Percentiles rank a stretch among this genome's conserved stretches.
Evolutionary conservation across 2,113 vertebrate species (phyloP).

Genomic region (Trichomycterus rosablanca): DNA sequence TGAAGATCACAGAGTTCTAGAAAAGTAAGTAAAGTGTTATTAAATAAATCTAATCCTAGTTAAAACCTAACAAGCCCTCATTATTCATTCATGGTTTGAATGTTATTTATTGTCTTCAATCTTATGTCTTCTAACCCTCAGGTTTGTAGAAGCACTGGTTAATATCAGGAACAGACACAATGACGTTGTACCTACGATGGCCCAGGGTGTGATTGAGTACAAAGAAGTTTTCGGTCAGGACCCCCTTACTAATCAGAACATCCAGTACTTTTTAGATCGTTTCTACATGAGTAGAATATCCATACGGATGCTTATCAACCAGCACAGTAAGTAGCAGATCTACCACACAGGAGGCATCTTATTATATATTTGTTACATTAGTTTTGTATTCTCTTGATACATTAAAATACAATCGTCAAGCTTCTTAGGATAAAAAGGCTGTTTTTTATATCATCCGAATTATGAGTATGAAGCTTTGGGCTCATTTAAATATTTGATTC

Average conservation of each 20-base stretch:
- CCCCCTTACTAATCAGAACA: slow-evolving; percentile 85
- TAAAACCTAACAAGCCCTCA: no score
- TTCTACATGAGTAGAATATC: slow-evolving; percentile 97
- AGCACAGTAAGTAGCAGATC: slow-evolving; percentile 78
- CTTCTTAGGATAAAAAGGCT: no score
- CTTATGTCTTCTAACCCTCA: slow-evolving; percentile 47
- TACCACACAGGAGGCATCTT: neutral
- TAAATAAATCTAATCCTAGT: neutral
- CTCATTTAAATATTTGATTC: no score
- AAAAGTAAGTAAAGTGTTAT: slow-evolving; percentile 73
- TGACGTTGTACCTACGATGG: slow-evolving; percentile 93
- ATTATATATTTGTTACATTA: neutral
- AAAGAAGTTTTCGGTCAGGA: slow-evolving; percentile 84
- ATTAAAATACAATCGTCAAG: no score
- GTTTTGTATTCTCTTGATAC: no score
- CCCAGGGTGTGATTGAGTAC: slow-evolving; percentile 87
- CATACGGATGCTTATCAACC: slow-evolving; percentile 95
- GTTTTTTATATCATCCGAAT: no score
- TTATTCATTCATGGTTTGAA: no score
- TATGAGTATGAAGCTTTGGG: no score
- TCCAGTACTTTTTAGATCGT: slow-evolving; percentile 92
- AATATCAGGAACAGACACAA: slow-evolving; percentile 95
- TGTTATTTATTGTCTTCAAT: no score
- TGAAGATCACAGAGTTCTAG: slow-evolving; percentile 76
- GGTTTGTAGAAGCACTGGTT: slow-evolving; percentile 80